Percentiles rank a stretch among this genome's conserved stretches.
These are phyloP conservation scores for Phrynocephalus versicolor DNA, from an alignment of 2,113 vertebrate genomes.

Conservation along the genomic window DNA sequence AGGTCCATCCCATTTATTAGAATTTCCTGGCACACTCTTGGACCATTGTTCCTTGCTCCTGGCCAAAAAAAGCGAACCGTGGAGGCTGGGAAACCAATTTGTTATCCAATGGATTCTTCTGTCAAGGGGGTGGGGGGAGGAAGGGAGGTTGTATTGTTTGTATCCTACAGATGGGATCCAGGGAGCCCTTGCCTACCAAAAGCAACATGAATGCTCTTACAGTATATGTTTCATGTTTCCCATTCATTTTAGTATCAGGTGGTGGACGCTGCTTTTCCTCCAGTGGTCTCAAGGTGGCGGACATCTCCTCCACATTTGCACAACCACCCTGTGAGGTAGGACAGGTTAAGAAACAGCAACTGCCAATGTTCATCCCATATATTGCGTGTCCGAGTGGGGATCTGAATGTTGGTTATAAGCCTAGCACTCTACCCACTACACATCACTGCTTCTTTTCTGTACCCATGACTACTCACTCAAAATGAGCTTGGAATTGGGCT, in stretches of 20 bases:
- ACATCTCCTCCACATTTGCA: too few species aligned
- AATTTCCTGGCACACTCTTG: conserved; percentile 27
- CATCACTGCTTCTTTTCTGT: neutral
- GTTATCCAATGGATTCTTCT: neutral
- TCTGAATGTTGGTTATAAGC: too few species aligned
- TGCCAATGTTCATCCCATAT: too few species aligned
- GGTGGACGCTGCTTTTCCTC: too few species aligned
- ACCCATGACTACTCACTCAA: neutral
- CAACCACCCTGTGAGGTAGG: too few species aligned
- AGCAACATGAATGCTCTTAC: neutral
- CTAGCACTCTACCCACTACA: too few species aligned
- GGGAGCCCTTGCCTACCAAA: neutral
- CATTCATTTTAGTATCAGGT: neutral
- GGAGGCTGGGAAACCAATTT: neutral
- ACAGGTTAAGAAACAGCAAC: too few species aligned
- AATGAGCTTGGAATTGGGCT: neutral
- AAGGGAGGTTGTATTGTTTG: neutral
- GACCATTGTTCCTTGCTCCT: neutral
- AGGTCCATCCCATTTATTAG: conserved; percentile 17
- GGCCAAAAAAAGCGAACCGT: conserved; percentile 17
- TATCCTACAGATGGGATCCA: neutral
- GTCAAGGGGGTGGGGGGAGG: neutral
- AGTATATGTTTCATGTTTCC: too few species aligned
- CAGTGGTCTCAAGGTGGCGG: too few species aligned
- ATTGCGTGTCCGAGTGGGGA: too few species aligned